Percentiles rank a stretch among this genome's conserved stretches.
These are phyloP conservation scores for Chloroceryle aenea DNA, from an alignment of 2,113 vertebrate genomes.

Conservation along the genomic window DNA sequence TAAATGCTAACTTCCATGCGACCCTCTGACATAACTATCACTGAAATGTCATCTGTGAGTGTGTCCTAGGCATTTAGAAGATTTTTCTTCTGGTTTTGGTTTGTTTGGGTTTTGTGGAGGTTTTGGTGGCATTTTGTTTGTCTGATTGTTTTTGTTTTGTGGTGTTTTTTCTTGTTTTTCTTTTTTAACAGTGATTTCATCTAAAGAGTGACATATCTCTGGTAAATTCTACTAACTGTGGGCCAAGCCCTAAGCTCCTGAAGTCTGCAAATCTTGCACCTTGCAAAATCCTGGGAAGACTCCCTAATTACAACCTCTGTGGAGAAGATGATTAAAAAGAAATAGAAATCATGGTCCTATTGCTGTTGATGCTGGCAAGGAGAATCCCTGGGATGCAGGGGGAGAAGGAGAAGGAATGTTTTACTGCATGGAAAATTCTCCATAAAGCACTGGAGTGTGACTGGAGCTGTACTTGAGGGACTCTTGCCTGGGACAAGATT, in stretches of 20 bases:
- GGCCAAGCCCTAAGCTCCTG: not conserved
- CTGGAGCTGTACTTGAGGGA: not conserved
- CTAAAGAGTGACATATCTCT: not conserved
- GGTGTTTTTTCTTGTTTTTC: not conserved
- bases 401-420: not conserved
- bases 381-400: not conserved
- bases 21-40: not conserved
- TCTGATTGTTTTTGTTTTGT: not conserved
- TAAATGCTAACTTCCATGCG: not conserved
- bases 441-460: rapidly evolving
- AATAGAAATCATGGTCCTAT: not conserved
- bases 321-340: not conserved
- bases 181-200: not conserved
- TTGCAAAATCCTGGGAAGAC: not conserved
- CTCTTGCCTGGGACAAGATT: not conserved
- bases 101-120: not conserved
- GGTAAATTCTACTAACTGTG: not conserved
- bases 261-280: not conserved
- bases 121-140: not conserved
- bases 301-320: not conserved
- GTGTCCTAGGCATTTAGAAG: not conserved
- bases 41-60: not conserved
- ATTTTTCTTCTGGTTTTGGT: not conserved
- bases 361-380: not conserved
- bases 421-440: not conserved